Evolutionary conservation across 2,888 invertebrate genomes (phyloP), one percentile per base, ranked within the genome.

Genomic region (Chouioia cunea): DNA sequence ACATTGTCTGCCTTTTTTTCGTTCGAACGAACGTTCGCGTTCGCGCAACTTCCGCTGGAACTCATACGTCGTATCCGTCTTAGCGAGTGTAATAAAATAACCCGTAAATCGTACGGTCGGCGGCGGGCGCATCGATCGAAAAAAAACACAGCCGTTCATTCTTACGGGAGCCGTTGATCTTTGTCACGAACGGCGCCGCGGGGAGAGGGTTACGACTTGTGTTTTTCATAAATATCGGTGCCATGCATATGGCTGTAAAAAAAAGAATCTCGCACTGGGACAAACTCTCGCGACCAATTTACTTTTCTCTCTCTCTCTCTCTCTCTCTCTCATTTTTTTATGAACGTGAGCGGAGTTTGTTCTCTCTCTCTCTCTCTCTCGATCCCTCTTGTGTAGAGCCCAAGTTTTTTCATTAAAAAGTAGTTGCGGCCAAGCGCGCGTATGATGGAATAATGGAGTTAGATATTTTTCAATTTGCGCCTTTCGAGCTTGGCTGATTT

Each of bases 351-450:
- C 27, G 27, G 27, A 6, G 6, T 27, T 27, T 4, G 50, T 23
- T 56, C 15, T 44, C 6, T 54, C 18, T 46, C 44, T 14, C 63
- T 54, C 22, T 50, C 18, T 50, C 18, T 43, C 12, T n/a, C n/a
- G n/a, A n/a, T n/a, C n/a, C n/a, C n/a, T 44, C 8, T 23, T 20
- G 12, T 20, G 14, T 20, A 12, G 27, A 20, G 23, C 12, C 16
- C 60, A 68, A 73, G 69, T 73, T 73, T 73, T 73, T 69, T 62
- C 65, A 65, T 73, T 58, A 72, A 72, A 68, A 63, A 72, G 58
- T 71, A 63, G 67, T 47, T 10, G 53, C 52, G 16, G 12, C 12
- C 16, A n/a, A 20, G 23, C 23, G 27, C 12, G n/a, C 43, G 18
- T 18, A 15, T 22, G 20, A 22, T 36, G 4, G 46, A 48, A 56